Evolutionary conservation across 2,888 invertebrate species (phyloP).

Genomic region (Mythimna vitellina): DNA sequence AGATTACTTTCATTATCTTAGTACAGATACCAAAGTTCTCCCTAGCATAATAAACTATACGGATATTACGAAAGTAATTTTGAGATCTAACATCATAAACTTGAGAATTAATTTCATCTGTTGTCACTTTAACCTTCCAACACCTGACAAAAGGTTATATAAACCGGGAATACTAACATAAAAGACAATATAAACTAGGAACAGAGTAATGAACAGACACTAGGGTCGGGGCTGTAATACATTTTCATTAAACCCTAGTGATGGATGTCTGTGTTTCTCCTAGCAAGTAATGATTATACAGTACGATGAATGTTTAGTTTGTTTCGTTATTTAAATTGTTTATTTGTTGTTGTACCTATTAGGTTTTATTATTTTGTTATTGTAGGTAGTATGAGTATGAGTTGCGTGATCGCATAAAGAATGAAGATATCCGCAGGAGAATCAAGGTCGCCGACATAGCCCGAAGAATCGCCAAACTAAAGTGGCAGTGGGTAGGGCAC

Average conservation of each 20-base stretch:
- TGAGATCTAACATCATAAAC: not conserved
- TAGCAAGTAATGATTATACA: constrained; percentile 36
- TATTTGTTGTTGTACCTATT: not conserved
- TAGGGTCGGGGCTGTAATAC: constrained; percentile 33
- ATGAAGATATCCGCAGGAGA: too few relatives aligned
- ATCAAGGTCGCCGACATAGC: too few relatives aligned
- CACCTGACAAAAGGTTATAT: constrained; percentile 7
- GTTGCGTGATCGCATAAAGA: too few relatives aligned
- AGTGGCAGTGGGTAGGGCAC: too few relatives aligned
- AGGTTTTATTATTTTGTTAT: not conserved
- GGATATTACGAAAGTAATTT: not conserved
- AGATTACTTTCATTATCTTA: not conserved
- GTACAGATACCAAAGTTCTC: not conserved
- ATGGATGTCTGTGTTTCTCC: constrained; percentile 43
- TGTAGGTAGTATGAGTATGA: too few relatives aligned
- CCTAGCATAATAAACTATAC: not conserved
- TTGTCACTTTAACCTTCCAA: not conserved
- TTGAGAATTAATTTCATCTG: not conserved
- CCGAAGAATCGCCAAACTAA: too few relatives aligned
- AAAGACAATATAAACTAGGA: constrained; percentile 25
- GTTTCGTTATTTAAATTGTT: constrained; percentile 20
- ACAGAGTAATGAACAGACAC: constrained; percentile 22
- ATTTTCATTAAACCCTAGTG: constrained; percentile 59
- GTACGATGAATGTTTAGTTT: constrained; percentile 41
- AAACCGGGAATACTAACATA: constrained; percentile 1